Base-by-base conservation (phyloP, 1,140 invertebrate species). In the Eriosoma lanigerum region DNA sequence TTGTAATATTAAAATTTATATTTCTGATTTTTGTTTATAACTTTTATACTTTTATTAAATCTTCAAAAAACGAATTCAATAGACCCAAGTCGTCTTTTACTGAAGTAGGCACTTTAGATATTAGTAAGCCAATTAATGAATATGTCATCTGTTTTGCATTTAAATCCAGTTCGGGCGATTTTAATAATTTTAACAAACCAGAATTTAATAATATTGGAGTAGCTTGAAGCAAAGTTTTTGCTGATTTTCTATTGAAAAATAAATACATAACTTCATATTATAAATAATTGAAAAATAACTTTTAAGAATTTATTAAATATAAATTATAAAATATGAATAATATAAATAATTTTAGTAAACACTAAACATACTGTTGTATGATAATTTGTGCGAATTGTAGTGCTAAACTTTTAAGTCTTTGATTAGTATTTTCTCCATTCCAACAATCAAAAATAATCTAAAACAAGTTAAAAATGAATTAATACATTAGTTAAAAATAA, bases 381-480 rank as follows among this genome's bases (percentile, higher is more conserved):
- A 96, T 90, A 84, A 94, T 92, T 75, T 92, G 88, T 60, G 93
- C 89, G 87, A 95, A 95, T 85, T 93, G 92, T 3, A 97, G 87
- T 38, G 94, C 92, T 84, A 93, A 87, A 29, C 89, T 89, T 83
- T 94, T 94, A 58, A 96, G 89, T 82, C 94, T 92, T 1, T 90
- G 87, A 87, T 95, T 95, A 1, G 94, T 93, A 84, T 94, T 92
- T 15, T 87, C 89, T 68, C 94, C 94, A 87, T 93, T 96, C 10
- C 97, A 86, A 54, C 93, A 93, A 83, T 96, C 93, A 87, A 96
- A 96, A 81, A 96, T 90, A 24, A 95, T 78, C 75, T 78, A 21
- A 46, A 78, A 78, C 0, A n/a, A 44, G 17, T 46, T 12, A 48
- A 72, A 48, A 19, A 17, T 66, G 19, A 3, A 19, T n/a, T n/a